Conservation (phyloP, 2,888 invertebrate genomes). For the Drosophila pseudotalamancana region DNA sequence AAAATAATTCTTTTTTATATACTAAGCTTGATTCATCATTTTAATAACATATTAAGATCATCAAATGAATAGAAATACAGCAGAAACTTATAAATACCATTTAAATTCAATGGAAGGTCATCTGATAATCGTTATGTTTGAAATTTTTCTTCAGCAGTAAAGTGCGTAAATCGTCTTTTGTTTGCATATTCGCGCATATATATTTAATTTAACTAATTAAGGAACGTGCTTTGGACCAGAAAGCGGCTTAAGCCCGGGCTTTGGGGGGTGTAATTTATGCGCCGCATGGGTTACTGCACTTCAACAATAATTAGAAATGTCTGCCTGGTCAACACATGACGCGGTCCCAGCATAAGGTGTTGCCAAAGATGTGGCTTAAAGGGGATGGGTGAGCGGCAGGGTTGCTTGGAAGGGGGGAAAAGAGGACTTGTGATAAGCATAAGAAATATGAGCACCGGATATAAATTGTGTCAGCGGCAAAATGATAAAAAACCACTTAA, state of each 20-base stretch:
- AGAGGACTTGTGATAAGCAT: constrained; percentile 79
- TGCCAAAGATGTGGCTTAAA: background rate
- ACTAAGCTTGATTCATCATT: too few species aligned
- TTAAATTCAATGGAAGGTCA: too few species aligned
- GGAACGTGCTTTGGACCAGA: constrained; percentile 69
- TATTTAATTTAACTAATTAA: constrained; percentile 83
- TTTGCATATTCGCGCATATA: constrained; percentile 70
- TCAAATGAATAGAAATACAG: too few species aligned
- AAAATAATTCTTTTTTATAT: too few species aligned
- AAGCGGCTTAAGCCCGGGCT: constrained; percentile 65
- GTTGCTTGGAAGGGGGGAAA: constrained; percentile 1
- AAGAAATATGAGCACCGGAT: constrained; percentile 84
- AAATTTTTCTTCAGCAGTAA: constrained; percentile 2
- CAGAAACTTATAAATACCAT: too few species aligned
- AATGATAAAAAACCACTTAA: constrained; percentile 84
- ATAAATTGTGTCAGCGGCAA: constrained; percentile 84
- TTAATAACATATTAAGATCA: too few species aligned
- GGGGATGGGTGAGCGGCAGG: background rate
- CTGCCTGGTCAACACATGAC: constrained; percentile 69
- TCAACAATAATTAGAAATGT: constrained; percentile 71
- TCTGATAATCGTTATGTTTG: background rate
- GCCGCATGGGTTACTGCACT: constrained; percentile 72
- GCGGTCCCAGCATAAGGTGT: constrained; percentile 18
- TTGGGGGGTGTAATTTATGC: constrained; percentile 68
- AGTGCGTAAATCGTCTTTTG: constrained; percentile 60